These are phyloP conservation scores for Lophius americanus DNA, from an alignment of 2,797 vertebrate genomes.

Conservation along the genomic window DNA sequence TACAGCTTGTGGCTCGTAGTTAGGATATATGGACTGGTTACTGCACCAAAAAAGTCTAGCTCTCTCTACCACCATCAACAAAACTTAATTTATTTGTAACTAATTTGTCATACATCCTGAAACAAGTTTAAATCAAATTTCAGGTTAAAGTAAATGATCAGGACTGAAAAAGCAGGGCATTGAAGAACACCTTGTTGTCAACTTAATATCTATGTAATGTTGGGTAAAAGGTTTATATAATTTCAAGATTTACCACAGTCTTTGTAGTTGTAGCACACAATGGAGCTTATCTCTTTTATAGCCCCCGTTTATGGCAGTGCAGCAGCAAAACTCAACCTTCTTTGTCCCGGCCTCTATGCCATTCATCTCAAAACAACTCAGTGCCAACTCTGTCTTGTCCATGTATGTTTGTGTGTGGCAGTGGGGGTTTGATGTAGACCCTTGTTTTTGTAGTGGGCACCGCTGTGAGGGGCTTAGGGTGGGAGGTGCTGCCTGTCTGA, in stretches of 20 bases:
- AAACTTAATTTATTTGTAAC: neutral
- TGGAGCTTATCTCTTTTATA: slow-evolving; percentile 7
- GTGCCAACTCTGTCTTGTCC: slow-evolving; percentile 26
- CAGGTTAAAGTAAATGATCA: too few species aligned
- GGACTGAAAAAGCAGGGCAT: too few species aligned
- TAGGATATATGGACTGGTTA: too few species aligned
- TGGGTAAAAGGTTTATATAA: neutral
- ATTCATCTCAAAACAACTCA: slow-evolving; percentile 17
- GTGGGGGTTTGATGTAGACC: slow-evolving; percentile 5
- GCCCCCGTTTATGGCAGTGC: slow-evolving; percentile 11
- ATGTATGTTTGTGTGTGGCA: slow-evolving; percentile 9
- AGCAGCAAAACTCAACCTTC: slow-evolving; percentile 15
- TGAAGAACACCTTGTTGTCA: neutral
- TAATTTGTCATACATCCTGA: neutral
- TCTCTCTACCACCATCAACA: too few species aligned
- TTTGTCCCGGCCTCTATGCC: slow-evolving; percentile 30
- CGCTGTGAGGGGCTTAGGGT: slow-evolving; percentile 27
- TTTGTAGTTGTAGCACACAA: neutral
- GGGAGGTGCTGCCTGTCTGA: slow-evolving; percentile 52
- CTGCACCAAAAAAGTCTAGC: neutral
- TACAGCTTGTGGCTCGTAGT: too few species aligned
- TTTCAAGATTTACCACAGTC: neutral
- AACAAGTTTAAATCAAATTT: too few species aligned
- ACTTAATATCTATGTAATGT: neutral
- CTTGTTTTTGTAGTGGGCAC: slow-evolving; percentile 58